Percentiles rank a stretch among this genome's conserved stretches.
Conservation (phyloP, 2,797 vertebrate species). For the Anas bernieri region DNA sequence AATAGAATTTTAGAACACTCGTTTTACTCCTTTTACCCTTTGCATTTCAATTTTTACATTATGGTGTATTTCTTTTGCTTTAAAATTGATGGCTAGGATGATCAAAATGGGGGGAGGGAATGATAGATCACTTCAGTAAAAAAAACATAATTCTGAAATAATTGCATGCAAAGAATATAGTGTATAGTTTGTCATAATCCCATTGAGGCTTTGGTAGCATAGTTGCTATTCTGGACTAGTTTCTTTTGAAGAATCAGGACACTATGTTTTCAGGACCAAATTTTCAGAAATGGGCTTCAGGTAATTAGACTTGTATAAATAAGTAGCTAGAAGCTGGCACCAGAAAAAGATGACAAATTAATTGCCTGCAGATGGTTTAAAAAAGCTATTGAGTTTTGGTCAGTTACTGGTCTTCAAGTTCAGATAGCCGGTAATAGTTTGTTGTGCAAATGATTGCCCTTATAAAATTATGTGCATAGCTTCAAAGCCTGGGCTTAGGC, state of each 20-base stretch:
- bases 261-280: slow-evolving; percentile 45
- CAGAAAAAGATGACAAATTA: slow-evolving; percentile 53
- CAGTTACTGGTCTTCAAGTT: slow-evolving; percentile 61
- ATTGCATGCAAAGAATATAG: slow-evolving; percentile 6
- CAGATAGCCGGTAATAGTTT: slow-evolving; percentile 68
- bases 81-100: slow-evolving; percentile 1
- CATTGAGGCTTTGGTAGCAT: slow-evolving; percentile 41
- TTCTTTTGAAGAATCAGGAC: slow-evolving; percentile 58
- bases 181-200: neutral
- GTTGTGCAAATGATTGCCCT: slow-evolving; percentile 56
- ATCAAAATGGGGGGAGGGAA: neutral
- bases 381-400: slow-evolving; percentile 51
- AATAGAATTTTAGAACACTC: slow-evolving; percentile 4
- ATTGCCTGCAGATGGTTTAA: slow-evolving; percentile 58
- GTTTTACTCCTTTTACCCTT: neutral
- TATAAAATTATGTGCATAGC: slow-evolving; percentile 35
- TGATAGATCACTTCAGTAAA: slow-evolving; percentile 12
- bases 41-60: slow-evolving; percentile 10
- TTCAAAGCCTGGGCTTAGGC: slow-evolving; percentile 48
- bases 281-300: slow-evolving; percentile 55
- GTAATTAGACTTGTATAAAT: slow-evolving; percentile 62
- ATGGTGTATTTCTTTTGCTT: neutral
- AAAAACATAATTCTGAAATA: slow-evolving; percentile 35
- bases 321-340: slow-evolving; percentile 23
- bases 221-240: slow-evolving; percentile 37